phyloP scores from a whole-genome alignment of 2,797 vertebrate species.

The Betta splendens region DNA sequence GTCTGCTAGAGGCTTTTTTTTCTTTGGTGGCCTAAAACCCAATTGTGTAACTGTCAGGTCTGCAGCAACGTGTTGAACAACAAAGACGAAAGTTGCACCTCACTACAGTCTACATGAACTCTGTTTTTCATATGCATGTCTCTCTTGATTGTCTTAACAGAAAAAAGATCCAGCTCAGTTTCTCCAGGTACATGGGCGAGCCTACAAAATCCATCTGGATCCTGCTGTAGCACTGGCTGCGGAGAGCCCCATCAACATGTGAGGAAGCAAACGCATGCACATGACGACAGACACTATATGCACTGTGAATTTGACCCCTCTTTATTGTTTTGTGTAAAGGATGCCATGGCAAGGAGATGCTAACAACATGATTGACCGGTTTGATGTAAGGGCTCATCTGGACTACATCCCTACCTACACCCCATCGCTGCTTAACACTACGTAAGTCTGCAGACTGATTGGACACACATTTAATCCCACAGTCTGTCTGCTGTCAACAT shows the following conservation, averaged over 20 bases:
- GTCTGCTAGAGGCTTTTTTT: neutral
- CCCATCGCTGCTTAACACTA: constrained; percentile 86
- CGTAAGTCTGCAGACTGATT: constrained; percentile 80
- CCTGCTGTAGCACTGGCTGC: constrained; percentile 93
- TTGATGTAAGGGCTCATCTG: constrained; percentile 94
- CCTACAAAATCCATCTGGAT: constrained; percentile 95
- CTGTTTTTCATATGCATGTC: neutral
- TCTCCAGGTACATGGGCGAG: constrained; percentile 95
- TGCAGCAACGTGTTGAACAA: constrained; percentile 4
- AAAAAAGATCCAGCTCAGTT: constrained; percentile 99
- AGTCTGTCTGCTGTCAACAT: neutral
- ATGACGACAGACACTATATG: neutral
- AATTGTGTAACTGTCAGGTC: constrained; percentile 2
- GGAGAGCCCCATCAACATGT: constrained; percentile 97
- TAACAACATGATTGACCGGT: constrained; percentile 97
- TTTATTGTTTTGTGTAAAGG: constrained; percentile 73
- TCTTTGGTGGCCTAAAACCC: neutral
- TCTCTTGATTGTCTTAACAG: constrained; percentile 63
- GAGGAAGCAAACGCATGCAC: constrained; percentile 45
- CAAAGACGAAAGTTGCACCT: neutral
- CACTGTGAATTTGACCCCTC: neutral
- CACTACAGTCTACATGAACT: no score
- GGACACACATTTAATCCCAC: neutral
- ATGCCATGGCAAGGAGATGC: constrained; percentile 98
- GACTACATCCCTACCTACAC: constrained; percentile 94